Percentiles rank a stretch among this genome's conserved stretches.
phyloP scores from a whole-genome alignment of 2,888 invertebrate species.

The Drosophila pullipes region DNA sequence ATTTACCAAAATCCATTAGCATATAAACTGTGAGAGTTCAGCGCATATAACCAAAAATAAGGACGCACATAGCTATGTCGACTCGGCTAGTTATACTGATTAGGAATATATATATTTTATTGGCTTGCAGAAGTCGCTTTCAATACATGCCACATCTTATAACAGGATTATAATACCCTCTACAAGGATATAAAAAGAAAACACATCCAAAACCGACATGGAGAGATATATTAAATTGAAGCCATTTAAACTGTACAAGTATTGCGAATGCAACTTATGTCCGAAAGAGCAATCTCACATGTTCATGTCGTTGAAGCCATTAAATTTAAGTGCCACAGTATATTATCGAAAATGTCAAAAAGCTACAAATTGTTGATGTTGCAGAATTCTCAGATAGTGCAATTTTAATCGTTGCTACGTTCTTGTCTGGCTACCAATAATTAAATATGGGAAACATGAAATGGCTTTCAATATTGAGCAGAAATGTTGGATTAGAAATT shows the following conservation, averaged over 20 bases:
- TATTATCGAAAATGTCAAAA: background rate
- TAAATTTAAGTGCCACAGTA: constrained; percentile 15
- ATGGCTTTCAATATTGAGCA: background rate
- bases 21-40: background rate
- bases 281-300: constrained; percentile 9
- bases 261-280: constrained; percentile 6
- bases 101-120: background rate
- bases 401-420: background rate
- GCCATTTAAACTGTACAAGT: constrained; percentile 3
- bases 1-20: background rate
- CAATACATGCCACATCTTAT: background rate
- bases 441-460: background rate
- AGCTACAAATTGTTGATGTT: background rate
- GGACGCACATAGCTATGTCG: no score
- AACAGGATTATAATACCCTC: background rate
- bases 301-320: constrained; percentile 20
- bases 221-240: constrained; percentile 28
- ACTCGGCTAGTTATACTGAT: background rate
- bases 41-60: background rate
- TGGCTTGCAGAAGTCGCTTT: background rate
- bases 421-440: background rate
- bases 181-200: background rate
- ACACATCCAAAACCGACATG: constrained; percentile 17
- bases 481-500: background rate
- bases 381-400: background rate